A percentile compares a stretch with the other conserved stretches of the same genome.
phyloP scores from a whole-genome alignment of 2,113 vertebrate genomes.

The Sarotherodon lohbergeri region DNA sequence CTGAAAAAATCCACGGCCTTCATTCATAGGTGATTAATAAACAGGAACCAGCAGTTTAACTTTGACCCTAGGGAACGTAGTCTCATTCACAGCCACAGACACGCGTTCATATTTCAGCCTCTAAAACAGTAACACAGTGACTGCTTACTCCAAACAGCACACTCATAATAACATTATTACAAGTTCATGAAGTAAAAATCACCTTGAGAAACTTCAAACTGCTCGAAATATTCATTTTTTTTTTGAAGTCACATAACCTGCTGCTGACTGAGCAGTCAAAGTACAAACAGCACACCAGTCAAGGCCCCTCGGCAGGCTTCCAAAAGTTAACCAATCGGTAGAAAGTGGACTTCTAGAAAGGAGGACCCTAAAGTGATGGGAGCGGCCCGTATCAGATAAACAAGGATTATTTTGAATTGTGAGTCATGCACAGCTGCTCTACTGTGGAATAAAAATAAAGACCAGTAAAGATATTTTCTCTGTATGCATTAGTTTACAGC shows the following conservation, averaged over 20 bases:
- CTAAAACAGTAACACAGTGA: not conserved
- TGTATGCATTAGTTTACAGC: not conserved
- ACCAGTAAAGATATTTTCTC: not conserved
- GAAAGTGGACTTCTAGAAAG: not conserved
- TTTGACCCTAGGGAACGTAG: not conserved
- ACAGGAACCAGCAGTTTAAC: not conserved
- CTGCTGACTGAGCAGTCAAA: not conserved
- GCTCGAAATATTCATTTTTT: accelerated
- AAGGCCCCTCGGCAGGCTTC: not conserved
- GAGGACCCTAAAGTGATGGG: not conserved
- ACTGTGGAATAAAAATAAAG: not conserved
- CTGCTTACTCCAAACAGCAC: not conserved
- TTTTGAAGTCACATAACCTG: too few species aligned
- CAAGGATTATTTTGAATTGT: not conserved
- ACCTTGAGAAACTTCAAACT: not conserved
- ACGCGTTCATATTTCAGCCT: not conserved
- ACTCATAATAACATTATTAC: not conserved
- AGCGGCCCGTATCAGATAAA: not conserved
- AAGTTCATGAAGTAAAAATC: not conserved
- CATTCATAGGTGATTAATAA: not conserved
- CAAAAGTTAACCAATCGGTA: not conserved
- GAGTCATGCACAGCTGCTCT: not conserved
- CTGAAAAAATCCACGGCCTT: not conserved
- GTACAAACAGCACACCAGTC: not conserved
- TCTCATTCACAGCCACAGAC: not conserved